Evolutionary conservation across 2,888 invertebrate species (phyloP).

Genomic region (Julus scandinavius): DNA sequence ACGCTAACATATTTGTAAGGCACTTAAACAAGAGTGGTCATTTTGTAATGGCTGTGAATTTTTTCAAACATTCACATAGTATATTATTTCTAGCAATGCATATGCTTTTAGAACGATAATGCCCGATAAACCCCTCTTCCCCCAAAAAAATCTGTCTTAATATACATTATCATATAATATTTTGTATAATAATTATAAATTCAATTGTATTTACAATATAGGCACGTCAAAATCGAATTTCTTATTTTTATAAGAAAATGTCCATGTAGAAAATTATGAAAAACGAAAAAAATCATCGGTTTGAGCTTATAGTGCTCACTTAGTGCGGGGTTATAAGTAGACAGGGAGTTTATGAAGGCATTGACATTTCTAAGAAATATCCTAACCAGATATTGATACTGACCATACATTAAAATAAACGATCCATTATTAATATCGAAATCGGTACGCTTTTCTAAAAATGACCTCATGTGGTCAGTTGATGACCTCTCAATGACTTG

Average conservation of each 20-base stretch:
- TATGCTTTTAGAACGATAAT: background rate
- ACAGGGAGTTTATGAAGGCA: too few species aligned
- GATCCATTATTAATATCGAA: background rate
- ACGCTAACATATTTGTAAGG: background rate
- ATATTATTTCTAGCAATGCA: background rate
- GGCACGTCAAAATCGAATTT: background rate
- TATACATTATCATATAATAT: constrained; percentile 2
- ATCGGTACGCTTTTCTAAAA: too few species aligned
- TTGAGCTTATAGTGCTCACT: too few species aligned
- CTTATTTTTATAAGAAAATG: too few species aligned
- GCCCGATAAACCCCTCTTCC: background rate
- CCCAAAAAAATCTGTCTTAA: background rate
- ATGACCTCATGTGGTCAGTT: too few species aligned
- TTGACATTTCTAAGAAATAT: too few species aligned
- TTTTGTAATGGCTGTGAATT: background rate
- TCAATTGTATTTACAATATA: constrained; percentile 2
- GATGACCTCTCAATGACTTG: background rate
- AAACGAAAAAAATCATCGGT: background rate
- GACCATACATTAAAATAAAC: background rate
- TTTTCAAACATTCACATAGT: too few species aligned
- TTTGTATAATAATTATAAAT: constrained; percentile 10
- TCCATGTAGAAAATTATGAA: background rate
- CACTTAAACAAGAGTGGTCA: background rate
- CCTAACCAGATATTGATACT: background rate
- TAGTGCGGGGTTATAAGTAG: too few species aligned